Base-by-base conservation (phyloP, 2,888 invertebrate species). In the Cetonia aurata region DNA sequence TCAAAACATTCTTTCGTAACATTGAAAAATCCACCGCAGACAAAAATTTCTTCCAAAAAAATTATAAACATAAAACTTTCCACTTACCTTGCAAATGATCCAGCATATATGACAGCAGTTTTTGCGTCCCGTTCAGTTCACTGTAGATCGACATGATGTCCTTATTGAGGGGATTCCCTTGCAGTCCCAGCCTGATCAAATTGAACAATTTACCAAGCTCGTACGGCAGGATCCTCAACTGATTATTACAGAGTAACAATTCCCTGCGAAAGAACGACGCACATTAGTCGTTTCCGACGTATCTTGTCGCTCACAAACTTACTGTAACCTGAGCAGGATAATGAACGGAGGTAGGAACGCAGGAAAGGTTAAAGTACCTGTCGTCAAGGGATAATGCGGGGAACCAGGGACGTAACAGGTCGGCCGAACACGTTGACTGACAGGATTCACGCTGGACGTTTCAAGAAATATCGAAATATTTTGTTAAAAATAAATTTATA, bases 191-290 rank as follows among this genome's bases (percentile, higher is more conserved):
- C 81, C 94, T 91, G 85, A 96, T 95, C 75, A 99, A 89, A 86
- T 98, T 96, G 87, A 99, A 99, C 79, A 99, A 89, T 86, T 97
- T 97, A 78, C 99, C 99, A 79, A 99, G 89, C 87, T 99, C 98
- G 86, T 95, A 98, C 2, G 99, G 99, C 81, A 99, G 88, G 78
- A 94, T 93, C 77, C 98, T 91, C 79, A 99, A 89, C 86, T 92
- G 93, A 87, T 99, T 99, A 87, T 98, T 93, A 86, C 95, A 95
- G 77, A 99, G 88, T 81, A 95, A 91, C 79, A 99, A 89, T 87
- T 99, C 98, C 87, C 97, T 95, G 88, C 59, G 87, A 89, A 56
- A 25, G 25, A 1, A 52, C 52, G 17, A 52, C 15, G 0, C 10
- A 6, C 17, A 15, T 10, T 17, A 53, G 19, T 12, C 53, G 25